These are phyloP conservation scores for Agonopterix arenella DNA, from an alignment of 2,888 invertebrate genomes.

Conservation along the genomic window DNA sequence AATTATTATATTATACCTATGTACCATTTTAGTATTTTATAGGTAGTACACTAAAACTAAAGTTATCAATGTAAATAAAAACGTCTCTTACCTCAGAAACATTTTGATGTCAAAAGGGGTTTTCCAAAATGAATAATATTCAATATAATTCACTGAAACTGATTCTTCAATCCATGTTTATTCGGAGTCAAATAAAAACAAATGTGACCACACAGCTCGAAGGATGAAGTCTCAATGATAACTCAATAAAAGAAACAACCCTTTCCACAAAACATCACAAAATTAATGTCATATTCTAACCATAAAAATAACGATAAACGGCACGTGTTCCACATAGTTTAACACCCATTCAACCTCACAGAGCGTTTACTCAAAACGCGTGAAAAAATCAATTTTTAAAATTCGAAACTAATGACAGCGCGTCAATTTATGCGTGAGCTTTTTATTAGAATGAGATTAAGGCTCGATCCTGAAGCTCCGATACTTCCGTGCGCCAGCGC, in stretches of 20 bases:
- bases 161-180: slow-evolving; percentile 10
- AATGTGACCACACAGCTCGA: slow-evolving; percentile 66
- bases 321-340: slow-evolving; percentile 67
- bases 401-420: slow-evolving; percentile 54
- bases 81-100: slow-evolving; percentile 51
- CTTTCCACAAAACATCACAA: slow-evolving; percentile 62
- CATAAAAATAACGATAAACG: slow-evolving; percentile 65
- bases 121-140: slow-evolving; percentile 19
- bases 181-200: slow-evolving; percentile 6
- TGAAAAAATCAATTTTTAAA: slow-evolving; percentile 47
- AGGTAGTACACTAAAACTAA: too few species aligned
- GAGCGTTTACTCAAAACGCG: slow-evolving; percentile 31
- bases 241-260: slow-evolving; percentile 55
- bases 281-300: slow-evolving; percentile 59
- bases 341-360: slow-evolving; percentile 52
- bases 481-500: slow-evolving; percentile 73
- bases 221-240: slow-evolving; percentile 57
- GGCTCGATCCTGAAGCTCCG: slow-evolving; percentile 66
- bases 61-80: not conserved
- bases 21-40: too few species aligned
- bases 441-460: slow-evolving; percentile 74
- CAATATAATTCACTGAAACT: slow-evolving; percentile 33
- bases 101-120: slow-evolving; percentile 29
- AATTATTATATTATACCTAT: too few species aligned
- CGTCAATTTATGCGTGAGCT: slow-evolving; percentile 71